Percentiles rank a stretch among this genome's conserved stretches.
phyloP scores from a whole-genome alignment of 2,113 vertebrate species.

The Muntiacus muntjak region DNA sequence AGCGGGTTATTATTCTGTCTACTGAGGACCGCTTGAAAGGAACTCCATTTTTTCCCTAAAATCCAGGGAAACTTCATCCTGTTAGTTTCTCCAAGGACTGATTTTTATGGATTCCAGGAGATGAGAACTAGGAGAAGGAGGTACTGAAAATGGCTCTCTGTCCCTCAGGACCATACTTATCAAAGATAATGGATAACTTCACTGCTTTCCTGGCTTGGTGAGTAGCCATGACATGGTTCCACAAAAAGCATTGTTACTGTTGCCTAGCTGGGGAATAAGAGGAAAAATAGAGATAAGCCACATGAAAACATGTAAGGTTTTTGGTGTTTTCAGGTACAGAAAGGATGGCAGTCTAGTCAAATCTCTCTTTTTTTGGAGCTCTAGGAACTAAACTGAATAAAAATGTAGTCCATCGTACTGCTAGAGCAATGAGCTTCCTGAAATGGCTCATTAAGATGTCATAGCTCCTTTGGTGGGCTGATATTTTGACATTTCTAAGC shows the following conservation, averaged over 20 bases:
- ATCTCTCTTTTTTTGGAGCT: not conserved
- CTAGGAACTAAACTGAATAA: not conserved
- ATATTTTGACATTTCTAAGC: constrained; percentile 55
- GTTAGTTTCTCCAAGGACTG: not conserved
- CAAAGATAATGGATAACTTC: not conserved
- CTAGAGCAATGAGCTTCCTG: not conserved
- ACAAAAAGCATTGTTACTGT: not conserved
- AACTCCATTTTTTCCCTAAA: not conserved
- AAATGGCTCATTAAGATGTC: constrained; percentile 53
- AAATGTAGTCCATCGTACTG: not conserved
- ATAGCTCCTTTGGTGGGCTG: constrained; percentile 26
- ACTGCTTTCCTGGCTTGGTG: not conserved
- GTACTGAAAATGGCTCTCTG: not conserved
- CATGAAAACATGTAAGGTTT: not conserved
- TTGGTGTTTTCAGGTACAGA: not conserved
- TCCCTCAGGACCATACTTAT: not conserved
- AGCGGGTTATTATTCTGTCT: not conserved
- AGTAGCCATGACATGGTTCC: not conserved
- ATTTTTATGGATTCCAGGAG: not conserved
- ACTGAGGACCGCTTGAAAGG: not conserved
- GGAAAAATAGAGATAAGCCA: not conserved
- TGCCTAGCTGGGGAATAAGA: not conserved
- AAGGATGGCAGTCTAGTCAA: not conserved
- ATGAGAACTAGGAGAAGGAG: not conserved
- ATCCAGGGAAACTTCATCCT: not conserved